Evolutionary conservation across 2,888 invertebrate species (phyloP).

Genomic region (Globia sparganii): DNA sequence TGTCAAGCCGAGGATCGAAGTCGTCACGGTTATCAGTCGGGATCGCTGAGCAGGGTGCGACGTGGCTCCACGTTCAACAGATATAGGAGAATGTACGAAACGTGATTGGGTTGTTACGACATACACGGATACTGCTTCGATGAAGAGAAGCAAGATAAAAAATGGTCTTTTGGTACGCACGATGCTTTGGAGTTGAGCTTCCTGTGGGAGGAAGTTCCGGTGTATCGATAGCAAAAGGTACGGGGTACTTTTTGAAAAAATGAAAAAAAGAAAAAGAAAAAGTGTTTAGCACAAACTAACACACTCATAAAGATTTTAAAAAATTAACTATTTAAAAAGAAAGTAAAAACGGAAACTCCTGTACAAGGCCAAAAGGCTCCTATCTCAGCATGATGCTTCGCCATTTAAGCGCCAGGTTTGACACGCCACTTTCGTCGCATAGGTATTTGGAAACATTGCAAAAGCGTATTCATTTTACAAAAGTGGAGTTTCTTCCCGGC

Average conservation of each 20-base stretch:
- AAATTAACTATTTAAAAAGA: too few relatives aligned
- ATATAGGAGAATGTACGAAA: conserved; percentile 54
- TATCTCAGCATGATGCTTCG: too few relatives aligned
- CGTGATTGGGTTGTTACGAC: conserved; percentile 33
- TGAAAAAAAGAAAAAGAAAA: not conserved
- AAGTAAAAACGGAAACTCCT: too few relatives aligned
- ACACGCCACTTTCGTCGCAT: too few relatives aligned
- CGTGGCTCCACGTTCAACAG: conserved; percentile 43
- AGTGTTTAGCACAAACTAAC: not conserved
- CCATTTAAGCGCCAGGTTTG: too few relatives aligned
- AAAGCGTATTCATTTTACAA: not conserved
- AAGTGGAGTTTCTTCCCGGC: not conserved
- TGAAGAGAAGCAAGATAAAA: conserved; percentile 20
- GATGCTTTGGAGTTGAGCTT: not conserved
- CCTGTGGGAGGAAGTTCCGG: not conserved
- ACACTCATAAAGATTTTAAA: not conserved
- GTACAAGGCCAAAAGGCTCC: too few relatives aligned
- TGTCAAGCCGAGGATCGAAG: conserved; percentile 42
- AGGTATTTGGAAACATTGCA: not conserved
- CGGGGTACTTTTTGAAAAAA: not conserved
- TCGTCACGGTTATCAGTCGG: conserved; percentile 43
- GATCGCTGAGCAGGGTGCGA: conserved; percentile 59
- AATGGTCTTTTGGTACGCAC: conserved; percentile 14
- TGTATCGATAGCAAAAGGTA: not conserved
- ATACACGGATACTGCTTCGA: not conserved